Percentiles rank a stretch among this genome's conserved stretches.
phyloP scores from a whole-genome alignment of 2,888 invertebrate species.

The Plagodis dolabraria region DNA sequence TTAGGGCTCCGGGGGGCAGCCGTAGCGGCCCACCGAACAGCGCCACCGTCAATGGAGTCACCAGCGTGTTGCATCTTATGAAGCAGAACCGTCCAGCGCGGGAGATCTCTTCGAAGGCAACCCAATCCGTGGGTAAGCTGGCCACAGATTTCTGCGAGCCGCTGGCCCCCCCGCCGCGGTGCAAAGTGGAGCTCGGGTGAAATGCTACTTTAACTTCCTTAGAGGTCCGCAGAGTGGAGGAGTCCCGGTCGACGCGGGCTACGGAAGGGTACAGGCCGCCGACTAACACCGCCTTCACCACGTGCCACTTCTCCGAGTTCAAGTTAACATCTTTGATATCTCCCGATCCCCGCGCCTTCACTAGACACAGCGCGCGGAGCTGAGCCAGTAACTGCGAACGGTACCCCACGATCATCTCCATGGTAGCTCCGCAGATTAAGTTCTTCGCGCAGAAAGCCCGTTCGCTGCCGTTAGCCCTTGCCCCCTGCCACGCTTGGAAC shows the following conservation, averaged over 20 bases:
- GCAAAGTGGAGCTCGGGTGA: conserved; percentile 86
- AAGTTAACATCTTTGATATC: conserved; percentile 88
- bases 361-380: conserved; percentile 90
- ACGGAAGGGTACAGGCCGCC: conserved; percentile 96
- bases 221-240: conserved; percentile 86
- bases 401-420: conserved; percentile 96
- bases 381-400: conserved; percentile 93
- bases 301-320: conserved; percentile 94
- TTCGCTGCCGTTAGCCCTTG: conserved; percentile 86
- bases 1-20: conserved; percentile 78
- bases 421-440: conserved; percentile 91
- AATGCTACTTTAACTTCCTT: conserved; percentile 83
- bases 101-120: conserved; percentile 94
- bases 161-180: conserved; percentile 80
- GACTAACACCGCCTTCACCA: conserved; percentile 95
- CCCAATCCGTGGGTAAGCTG: conserved; percentile 91
- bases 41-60: conserved; percentile 92
- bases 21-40: conserved; percentile 90
- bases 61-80: conserved; percentile 91
- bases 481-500: conserved; percentile 89
- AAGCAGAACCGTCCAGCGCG: conserved; percentile 88
- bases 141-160: conserved; percentile 64
- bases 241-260: conserved; percentile 88
- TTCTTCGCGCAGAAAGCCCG: conserved; percentile 90
- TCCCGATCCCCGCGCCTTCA: conserved; percentile 84